A percentile compares a stretch with the other conserved stretches of the same genome.
Evolutionary conservation across 1,140 invertebrate species (phyloP).

Genomic region (Bradynema listronoti): DNA sequence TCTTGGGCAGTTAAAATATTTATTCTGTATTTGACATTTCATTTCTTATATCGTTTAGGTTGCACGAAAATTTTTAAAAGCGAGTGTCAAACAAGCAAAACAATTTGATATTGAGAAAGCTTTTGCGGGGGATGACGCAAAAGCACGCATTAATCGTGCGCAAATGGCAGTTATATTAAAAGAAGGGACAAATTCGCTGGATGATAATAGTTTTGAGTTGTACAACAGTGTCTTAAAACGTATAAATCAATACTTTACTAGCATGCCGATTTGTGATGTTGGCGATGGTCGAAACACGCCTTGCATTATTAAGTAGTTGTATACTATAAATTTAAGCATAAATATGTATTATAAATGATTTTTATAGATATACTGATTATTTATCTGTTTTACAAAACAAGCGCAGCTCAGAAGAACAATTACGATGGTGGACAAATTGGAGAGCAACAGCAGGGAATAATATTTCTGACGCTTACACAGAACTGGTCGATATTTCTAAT

Average conservation of each 20-base stretch:
- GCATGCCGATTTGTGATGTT: constrained; percentile 19
- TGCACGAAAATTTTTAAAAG: constrained; percentile 28
- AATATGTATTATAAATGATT: not conserved
- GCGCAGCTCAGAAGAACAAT: constrained; percentile 8
- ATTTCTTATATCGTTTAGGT: no score
- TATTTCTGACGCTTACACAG: constrained; percentile 24
- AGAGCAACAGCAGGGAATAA: constrained; percentile 24
- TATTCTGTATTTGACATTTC: no score
- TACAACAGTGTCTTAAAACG: constrained; percentile 29
- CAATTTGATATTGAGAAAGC: constrained; percentile 29
- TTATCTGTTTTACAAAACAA: constrained; percentile 18
- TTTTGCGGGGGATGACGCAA: constrained; percentile 3
- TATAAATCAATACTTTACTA: constrained; percentile 39
- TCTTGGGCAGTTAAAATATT: no score
- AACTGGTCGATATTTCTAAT: constrained; percentile 34
- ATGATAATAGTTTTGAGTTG: constrained; percentile 13
- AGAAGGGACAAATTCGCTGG: constrained; percentile 40
- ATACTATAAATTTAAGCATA: not conserved
- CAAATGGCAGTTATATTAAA: constrained; percentile 30
- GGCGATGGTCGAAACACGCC: not conserved
- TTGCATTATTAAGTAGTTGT: not conserved
- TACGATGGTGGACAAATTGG: constrained; percentile 36
- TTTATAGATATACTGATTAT: constrained; percentile 1
- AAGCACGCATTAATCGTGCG: constrained; percentile 10
- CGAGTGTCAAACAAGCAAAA: constrained; percentile 25